A percentile compares a stretch with the other conserved stretches of the same genome.
Conservation (phyloP, 2,113 vertebrate species). For the Phoxinus phoxinus region DNA sequence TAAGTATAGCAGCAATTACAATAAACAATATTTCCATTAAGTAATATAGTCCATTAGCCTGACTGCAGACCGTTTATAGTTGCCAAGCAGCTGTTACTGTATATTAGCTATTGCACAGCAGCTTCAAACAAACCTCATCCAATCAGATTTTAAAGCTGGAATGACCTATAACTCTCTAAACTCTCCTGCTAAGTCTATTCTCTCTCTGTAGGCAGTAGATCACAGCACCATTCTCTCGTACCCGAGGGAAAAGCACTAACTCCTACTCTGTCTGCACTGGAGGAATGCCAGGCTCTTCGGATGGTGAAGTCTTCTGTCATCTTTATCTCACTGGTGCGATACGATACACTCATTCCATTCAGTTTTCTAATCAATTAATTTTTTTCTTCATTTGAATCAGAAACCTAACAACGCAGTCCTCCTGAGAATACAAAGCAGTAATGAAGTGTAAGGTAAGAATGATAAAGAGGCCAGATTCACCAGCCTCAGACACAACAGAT, state of each 20-base stretch:
- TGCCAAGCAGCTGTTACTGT: not conserved
- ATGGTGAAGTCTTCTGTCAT: not conserved
- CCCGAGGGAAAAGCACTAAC: not conserved
- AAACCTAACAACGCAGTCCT: not conserved
- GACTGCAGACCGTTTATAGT: not conserved
- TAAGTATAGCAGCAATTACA: not conserved
- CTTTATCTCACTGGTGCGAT: not conserved
- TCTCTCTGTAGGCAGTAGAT: not conserved
- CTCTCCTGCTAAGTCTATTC: not conserved
- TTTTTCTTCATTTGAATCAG: not conserved
- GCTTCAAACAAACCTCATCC: not conserved
- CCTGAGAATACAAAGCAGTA: not conserved
- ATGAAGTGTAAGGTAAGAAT: conserved; percentile 10
- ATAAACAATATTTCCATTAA: no score
- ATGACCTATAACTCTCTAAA: not conserved
- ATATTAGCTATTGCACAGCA: not conserved
- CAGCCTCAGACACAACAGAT: conserved; percentile 20
- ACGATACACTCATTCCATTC: not conserved
- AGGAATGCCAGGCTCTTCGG: not conserved
- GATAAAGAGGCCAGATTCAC: conserved; percentile 1
- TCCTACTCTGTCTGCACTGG: not conserved
- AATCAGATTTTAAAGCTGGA: conserved; percentile 8
- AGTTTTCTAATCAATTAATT: not conserved
- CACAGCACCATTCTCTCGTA: not conserved
- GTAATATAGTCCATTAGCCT: not conserved